Percentiles rank a stretch among this genome's conserved stretches.
These are phyloP conservation scores for Channa argus DNA, from an alignment of 2,113 vertebrate genomes.

Conservation along the genomic window DNA sequence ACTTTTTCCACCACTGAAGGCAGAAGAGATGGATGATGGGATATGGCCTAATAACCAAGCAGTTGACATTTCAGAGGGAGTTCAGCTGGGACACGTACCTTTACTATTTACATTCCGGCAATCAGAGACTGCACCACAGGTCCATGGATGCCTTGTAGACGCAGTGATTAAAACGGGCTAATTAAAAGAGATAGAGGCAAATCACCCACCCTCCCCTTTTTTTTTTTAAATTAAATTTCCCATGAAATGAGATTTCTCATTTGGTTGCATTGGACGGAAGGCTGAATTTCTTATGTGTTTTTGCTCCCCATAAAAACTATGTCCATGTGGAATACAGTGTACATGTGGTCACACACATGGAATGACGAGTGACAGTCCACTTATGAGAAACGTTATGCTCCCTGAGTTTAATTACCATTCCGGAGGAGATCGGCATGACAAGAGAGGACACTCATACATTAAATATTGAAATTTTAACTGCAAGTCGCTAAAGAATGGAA, in stretches of 20 bases:
- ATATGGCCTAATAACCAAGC: conserved; percentile 44
- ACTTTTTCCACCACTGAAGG: not conserved
- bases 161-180: conserved; percentile 70
- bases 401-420: conserved; percentile 59
- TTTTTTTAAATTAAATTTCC: conserved; percentile 70
- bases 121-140: conserved; percentile 32
- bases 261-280: conserved; percentile 46
- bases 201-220: conserved; percentile 35
- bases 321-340: conserved; percentile 7
- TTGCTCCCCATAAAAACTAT: conserved; percentile 20
- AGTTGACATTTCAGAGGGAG: conserved; percentile 60
- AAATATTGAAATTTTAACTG: conserved; percentile 37
- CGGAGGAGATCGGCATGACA: conserved; percentile 34
- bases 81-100: conserved; percentile 47
- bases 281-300: conserved; percentile 17
- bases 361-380: conserved; percentile 72
- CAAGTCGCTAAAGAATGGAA: not conserved
- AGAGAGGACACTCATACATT: conserved; percentile 31
- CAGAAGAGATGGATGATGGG: conserved; percentile 41
- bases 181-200: conserved; percentile 75
- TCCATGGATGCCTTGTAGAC: conserved; percentile 30
- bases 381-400: conserved; percentile 69
- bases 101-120: conserved; percentile 36
- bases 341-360: conserved; percentile 8
- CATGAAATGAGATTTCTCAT: conserved; percentile 76